These are phyloP conservation scores for Gracilinanus agilis DNA, from an alignment of 2,113 vertebrate genomes.

Conservation along the genomic window DNA sequence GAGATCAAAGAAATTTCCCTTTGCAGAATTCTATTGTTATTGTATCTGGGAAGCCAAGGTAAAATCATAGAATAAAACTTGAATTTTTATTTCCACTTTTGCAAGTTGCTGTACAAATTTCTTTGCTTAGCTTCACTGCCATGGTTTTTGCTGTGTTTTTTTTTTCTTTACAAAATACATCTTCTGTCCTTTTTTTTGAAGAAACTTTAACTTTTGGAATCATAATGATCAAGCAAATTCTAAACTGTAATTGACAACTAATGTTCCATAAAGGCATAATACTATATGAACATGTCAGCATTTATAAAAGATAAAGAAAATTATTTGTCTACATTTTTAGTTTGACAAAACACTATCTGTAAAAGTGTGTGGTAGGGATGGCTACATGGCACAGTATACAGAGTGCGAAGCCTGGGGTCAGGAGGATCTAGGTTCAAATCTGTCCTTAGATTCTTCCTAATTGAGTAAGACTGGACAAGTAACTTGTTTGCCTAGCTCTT, in stretches of 20 bases:
- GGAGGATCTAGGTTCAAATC: no score
- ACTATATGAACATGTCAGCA: background rate
- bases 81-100: conserved; percentile 47
- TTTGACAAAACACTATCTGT: conserved; percentile 55
- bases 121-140: conserved; percentile 29
- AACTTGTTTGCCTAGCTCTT: no score
- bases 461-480: no score
- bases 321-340: conserved; percentile 40
- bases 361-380: conserved; percentile 6
- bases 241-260: conserved; percentile 21
- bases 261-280: background rate
- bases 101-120: conserved; percentile 32
- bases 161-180: conserved; percentile 23
- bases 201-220: conserved; percentile 17
- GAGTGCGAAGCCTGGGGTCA: no score
- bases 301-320: conserved; percentile 11
- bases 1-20: conserved; percentile 33
- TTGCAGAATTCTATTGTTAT: conserved; percentile 17
- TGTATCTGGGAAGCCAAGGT: conserved; percentile 42
- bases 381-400: no score
- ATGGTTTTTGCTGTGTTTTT: background rate
- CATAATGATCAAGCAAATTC: conserved; percentile 8
- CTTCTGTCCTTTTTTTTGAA: conserved; percentile 31
- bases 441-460: no score
- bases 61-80: conserved; percentile 26